These are phyloP conservation scores for Drosophila ambigua DNA, from an alignment of 1,140 invertebrate species.

Conservation along the genomic window DNA sequence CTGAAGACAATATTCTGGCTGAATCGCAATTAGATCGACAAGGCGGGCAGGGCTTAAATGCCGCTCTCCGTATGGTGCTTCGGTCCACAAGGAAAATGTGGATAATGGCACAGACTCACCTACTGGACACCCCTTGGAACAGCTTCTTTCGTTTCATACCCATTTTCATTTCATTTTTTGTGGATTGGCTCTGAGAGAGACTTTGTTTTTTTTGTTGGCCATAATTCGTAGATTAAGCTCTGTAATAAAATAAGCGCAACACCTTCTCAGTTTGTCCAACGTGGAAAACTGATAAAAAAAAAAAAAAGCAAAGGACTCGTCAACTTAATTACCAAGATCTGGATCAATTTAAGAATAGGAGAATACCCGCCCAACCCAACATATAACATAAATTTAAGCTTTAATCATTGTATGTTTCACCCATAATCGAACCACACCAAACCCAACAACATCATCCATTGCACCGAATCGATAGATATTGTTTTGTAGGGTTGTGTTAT, in stretches of 20 bases:
- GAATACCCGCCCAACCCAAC: not conserved
- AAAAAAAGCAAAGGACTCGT: slow-evolving; percentile 28
- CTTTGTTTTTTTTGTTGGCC: slow-evolving; percentile 46
- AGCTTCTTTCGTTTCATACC: slow-evolving; percentile 36
- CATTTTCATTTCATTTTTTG: slow-evolving; percentile 22
- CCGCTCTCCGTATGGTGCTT: slow-evolving; percentile 33
- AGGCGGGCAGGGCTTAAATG: not conserved
- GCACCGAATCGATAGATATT: slow-evolving; percentile 60
- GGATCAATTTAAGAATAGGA: slow-evolving; percentile 11
- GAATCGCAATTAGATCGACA: slow-evolving; percentile 87
- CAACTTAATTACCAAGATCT: slow-evolving; percentile 41
- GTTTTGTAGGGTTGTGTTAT: slow-evolving; percentile 66
- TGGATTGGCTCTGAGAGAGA: slow-evolving; percentile 62
- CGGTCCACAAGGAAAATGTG: too few relatives aligned
- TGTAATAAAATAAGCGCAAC: slow-evolving; percentile 73
- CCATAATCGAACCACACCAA: slow-evolving; percentile 2
- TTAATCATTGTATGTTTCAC: slow-evolving; percentile 29
- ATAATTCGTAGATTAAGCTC: slow-evolving; percentile 67
- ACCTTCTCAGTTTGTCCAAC: slow-evolving; percentile 52
- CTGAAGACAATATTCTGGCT: slow-evolving; percentile 94
- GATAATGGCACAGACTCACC: slow-evolving; percentile 1
- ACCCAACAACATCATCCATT: slow-evolving; percentile 13
- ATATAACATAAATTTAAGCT: slow-evolving; percentile 29
- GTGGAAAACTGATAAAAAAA: slow-evolving; percentile 34
- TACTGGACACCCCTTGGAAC: slow-evolving; percentile 29